These are phyloP conservation scores for Nycticorax nycticorax DNA, from an alignment of 2,113 vertebrate species.

Conservation along the genomic window DNA sequence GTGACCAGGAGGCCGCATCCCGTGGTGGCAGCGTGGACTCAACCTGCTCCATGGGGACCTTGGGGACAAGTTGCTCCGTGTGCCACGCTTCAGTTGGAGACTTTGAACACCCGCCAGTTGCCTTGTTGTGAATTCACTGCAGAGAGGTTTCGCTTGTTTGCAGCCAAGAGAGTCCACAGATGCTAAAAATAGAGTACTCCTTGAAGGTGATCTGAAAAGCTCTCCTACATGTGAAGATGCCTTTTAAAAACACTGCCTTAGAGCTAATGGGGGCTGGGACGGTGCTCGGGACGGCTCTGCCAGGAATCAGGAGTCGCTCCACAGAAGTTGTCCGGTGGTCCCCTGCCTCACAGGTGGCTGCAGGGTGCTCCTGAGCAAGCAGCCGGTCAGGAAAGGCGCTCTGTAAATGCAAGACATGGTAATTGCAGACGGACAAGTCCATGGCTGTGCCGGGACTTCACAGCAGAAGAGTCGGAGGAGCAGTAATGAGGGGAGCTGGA, in stretches of 20 bases:
- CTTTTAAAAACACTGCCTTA: background rate
- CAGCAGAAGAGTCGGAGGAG: background rate
- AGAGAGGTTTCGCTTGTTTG: background rate
- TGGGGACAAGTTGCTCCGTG: background rate
- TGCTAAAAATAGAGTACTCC: constrained; percentile 38
- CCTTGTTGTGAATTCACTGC: background rate
- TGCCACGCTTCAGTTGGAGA: background rate
- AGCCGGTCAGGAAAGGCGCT: background rate
- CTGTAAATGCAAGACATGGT: background rate
- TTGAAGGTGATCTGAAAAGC: constrained; percentile 23
- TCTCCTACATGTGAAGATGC: background rate
- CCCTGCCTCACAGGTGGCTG: background rate
- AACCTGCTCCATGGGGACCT: background rate
- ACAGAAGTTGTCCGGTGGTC: fast-evolving
- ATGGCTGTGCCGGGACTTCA: background rate
- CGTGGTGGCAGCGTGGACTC: fast-evolving
- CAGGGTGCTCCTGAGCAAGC: background rate
- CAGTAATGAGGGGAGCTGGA: background rate
- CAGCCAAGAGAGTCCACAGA: background rate
- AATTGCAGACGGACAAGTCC: background rate
- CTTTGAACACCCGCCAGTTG: background rate
- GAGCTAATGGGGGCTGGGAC: background rate
- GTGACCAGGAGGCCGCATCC: background rate
- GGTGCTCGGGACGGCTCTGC: fast-evolving
- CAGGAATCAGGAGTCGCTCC: background rate